Evolutionary conservation across 2,888 invertebrate genomes (phyloP).

Genomic region (Lysandra coridon): DNA sequence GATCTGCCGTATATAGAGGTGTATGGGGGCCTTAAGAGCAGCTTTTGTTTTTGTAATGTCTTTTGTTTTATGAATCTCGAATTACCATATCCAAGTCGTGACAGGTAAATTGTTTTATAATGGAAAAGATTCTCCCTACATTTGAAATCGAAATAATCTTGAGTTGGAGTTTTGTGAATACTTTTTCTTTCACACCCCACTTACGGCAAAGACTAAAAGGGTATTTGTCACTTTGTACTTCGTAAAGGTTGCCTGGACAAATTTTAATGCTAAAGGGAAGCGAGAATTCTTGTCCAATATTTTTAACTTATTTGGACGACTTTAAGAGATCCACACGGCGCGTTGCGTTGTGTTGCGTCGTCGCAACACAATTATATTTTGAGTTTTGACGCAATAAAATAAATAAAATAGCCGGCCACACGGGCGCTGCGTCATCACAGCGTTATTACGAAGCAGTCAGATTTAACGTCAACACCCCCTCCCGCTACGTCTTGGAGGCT

Average conservation of each 20-base stretch:
- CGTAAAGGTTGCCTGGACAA: conserved; percentile 1
- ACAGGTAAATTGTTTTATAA: conserved; percentile 13
- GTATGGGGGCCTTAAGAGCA: no score
- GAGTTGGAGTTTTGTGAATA: neutral
- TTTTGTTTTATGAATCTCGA: neutral
- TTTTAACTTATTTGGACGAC: neutral
- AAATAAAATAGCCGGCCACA: no score
- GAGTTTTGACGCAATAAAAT: no score
- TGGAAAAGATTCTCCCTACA: neutral
- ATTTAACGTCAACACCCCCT: no score
- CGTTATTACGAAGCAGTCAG: no score
- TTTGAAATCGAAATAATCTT: neutral
- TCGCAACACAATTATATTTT: no score
- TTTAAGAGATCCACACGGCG: neutral
- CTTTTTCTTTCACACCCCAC: neutral
- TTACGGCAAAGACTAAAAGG: conserved; percentile 7
- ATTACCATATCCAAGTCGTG: neutral
- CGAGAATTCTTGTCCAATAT: neutral
- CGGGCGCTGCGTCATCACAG: no score
- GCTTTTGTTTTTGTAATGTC: neutral
- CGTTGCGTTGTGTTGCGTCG: no score
- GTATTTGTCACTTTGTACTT: conserved; percentile 16
- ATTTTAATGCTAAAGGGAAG: neutral
- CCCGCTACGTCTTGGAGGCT: no score
- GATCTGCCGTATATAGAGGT: no score